These are phyloP conservation scores for Trachelus troglodyta DNA, from an alignment of 2,888 invertebrate genomes.

Conservation along the genomic window DNA sequence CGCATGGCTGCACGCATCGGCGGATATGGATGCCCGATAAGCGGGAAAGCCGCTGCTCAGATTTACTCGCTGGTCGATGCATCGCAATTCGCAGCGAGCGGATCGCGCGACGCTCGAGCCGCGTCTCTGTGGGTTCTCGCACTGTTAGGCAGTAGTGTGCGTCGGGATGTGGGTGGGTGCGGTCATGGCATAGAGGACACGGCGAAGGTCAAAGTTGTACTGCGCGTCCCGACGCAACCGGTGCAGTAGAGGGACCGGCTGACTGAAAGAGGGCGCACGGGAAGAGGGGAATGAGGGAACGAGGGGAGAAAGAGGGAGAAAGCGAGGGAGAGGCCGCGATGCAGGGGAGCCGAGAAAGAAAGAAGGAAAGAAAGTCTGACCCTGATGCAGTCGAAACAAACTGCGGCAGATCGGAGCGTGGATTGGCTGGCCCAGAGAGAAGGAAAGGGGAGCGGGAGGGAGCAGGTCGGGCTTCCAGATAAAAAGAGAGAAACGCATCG, in stretches of 20 bases:
- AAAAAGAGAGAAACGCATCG: neutral
- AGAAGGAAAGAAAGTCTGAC: constrained; percentile 41
- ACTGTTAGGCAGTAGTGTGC: neutral
- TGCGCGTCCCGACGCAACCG: constrained; percentile 36
- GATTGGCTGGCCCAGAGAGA: neutral
- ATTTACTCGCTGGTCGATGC: neutral
- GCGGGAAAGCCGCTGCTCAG: neutral
- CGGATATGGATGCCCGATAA: neutral
- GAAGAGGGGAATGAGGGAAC: neutral
- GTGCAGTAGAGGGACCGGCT: neutral
- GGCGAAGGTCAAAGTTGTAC: constrained; percentile 50
- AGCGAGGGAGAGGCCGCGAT: constrained; percentile 2
- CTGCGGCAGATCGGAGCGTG: constrained; percentile 31
- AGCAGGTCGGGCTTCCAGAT: constrained; percentile 1
- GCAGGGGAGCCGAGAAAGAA: constrained; percentile 11
- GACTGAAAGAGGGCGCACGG: constrained; percentile 4
- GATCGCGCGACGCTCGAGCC: neutral
- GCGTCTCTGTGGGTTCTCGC: neutral
- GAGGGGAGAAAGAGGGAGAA: constrained; percentile 4
- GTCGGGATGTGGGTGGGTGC: constrained; percentile 41
- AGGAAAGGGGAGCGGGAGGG: neutral
- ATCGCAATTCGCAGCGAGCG: neutral
- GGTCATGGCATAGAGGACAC: constrained; percentile 39
- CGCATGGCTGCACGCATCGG: neutral
- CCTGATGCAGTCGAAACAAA: constrained; percentile 40